phyloP scores from a whole-genome alignment of 2,797 vertebrate species.

The Ibycter americanus region DNA sequence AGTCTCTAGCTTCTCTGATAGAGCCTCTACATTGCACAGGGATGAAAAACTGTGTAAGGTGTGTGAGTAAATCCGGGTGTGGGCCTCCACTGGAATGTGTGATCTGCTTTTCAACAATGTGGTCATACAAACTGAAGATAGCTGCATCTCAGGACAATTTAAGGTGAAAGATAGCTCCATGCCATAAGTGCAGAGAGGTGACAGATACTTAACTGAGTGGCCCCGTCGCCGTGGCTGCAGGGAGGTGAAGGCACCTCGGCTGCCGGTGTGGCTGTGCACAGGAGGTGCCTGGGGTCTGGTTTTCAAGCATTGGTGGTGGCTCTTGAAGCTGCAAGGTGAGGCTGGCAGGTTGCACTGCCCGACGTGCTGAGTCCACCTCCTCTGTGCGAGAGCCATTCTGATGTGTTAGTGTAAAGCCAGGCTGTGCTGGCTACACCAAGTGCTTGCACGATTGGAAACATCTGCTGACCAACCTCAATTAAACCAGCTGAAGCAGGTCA shows the following conservation, averaged over 20 bases:
- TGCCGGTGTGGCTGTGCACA: not conserved
- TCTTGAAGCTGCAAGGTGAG: not conserved
- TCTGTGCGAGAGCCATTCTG: rapidly evolving
- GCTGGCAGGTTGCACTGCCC: not conserved
- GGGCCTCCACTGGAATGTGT: not conserved
- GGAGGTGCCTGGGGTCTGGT: not conserved
- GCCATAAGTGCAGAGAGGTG: not conserved
- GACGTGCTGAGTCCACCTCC: rapidly evolving
- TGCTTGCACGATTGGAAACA: not conserved
- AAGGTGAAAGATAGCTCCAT: not conserved
- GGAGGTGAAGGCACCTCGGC: not conserved
- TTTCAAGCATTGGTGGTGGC: not conserved
- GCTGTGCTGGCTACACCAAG: rapidly evolving
- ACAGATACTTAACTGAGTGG: not conserved
- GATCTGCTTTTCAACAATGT: not conserved
- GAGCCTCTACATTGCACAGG: not conserved
- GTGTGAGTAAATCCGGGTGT: not conserved
- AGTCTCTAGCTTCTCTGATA: not conserved
- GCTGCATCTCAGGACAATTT: not conserved
- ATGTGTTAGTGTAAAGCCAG: not conserved
- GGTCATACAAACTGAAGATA: not conserved
- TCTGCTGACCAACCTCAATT: not conserved
- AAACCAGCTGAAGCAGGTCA: not conserved
- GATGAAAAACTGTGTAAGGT: not conserved
- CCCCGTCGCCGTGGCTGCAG: rapidly evolving